These are phyloP conservation scores for Cydia amplana DNA, from an alignment of 1,140 invertebrate species.

Conservation along the genomic window DNA sequence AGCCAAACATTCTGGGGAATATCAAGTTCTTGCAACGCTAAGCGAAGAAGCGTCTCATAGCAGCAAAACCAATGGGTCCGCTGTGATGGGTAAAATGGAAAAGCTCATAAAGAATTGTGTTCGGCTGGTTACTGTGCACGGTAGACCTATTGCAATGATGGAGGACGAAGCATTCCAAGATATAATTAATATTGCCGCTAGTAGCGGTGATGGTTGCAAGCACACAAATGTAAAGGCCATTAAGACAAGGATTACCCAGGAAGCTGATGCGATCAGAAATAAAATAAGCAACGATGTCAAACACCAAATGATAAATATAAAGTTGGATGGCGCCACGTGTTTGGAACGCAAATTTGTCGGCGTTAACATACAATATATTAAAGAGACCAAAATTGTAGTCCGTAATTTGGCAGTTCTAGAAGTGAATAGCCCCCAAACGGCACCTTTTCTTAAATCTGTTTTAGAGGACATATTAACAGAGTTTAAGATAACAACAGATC, in stretches of 20 bases:
- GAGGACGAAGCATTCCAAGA: constrained; percentile 22
- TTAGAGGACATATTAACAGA: neutral
- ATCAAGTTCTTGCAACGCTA: neutral
- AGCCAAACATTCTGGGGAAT: neutral
- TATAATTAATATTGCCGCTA: neutral
- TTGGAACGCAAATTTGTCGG: constrained; percentile 6
- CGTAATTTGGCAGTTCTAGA: constrained; percentile 7
- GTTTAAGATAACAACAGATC: neutral
- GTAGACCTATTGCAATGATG: constrained; percentile 1
- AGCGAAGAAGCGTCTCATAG: neutral
- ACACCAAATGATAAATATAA: neutral
- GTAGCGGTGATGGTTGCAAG: neutral
- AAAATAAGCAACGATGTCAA: neutral
- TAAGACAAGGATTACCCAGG: neutral
- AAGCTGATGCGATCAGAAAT: neutral
- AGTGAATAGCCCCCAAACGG: neutral
- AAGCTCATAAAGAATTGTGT: neutral
- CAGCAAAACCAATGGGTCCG: neutral
- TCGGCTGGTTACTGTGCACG: neutral
- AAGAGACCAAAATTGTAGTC: neutral
- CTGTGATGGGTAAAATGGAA: neutral
- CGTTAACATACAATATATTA: constrained; percentile 9
- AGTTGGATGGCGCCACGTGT: neutral
- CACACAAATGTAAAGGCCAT: neutral
- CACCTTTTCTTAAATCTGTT: neutral